Evolutionary conservation across 2,113 vertebrate genomes (phyloP), one percentile per base, ranked within the genome.

Genomic region (Climacteris rufus): DNA sequence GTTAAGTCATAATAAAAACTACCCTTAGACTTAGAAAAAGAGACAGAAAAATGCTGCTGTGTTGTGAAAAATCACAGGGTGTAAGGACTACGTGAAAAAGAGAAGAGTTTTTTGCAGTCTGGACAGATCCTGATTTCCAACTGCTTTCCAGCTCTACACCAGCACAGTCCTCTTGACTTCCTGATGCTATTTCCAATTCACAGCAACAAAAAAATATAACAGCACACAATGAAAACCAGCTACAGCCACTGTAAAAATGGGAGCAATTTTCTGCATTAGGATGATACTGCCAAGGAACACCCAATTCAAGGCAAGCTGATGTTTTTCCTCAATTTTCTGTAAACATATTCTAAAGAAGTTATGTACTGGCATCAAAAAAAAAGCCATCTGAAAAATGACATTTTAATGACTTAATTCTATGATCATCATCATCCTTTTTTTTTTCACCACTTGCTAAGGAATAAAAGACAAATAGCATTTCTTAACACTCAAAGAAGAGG

Each of bases 51-150:
- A 17, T 6, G 5, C 33, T 44, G 30, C 61, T 56, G 49, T 83
- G 24, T 35, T 90, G 35, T 54, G 35, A 56, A 93, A 93, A 96
- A 68, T 63, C 77, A 93, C 74, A 90, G 64, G 87, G 81, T 86
- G 59, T 23, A 68, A 71, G 42, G 23, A 74, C 63, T 49, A 60
- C 45, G 63, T 59, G 21, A 93, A 75, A 80, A 76, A 87, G 30
- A 59, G 87, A 82, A 90, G 53, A 66, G 28, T 42, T 74, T 86
- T 27, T 90, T 79, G 74, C 66, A 92, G 89, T 50, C 74, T 72
- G 59, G n/a, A 66, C 17, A 88, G 68, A 50, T 93, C 33, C 45
- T 5, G 0, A 50, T 63, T 80, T 81, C 61, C 61, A 35, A 79
- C 54, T 90, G 7, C 30, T 63, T 69, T 86, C 30, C 66, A 74